phyloP scores from a whole-genome alignment of 37 sponge, comb jelly and placozoan species.

The Sycon ciliatum region DNA sequence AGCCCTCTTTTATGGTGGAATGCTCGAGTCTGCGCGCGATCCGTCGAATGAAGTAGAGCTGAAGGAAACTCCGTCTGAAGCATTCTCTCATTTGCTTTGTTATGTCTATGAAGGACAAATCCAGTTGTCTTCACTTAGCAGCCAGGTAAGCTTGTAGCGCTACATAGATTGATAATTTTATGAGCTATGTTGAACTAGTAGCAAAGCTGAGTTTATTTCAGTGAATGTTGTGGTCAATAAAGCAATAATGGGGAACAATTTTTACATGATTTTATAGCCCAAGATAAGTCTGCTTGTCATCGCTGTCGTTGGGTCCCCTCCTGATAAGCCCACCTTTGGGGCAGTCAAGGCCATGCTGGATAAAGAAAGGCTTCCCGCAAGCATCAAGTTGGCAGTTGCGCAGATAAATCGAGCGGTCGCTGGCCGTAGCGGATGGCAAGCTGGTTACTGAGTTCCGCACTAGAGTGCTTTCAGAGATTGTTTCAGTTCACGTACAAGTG shows the following conservation, averaged over 20 bases:
- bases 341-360: too few species aligned
- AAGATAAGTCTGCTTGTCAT: not conserved
- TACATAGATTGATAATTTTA: not conserved
- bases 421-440: too few species aligned
- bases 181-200: not conserved
- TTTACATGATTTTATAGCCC: not conserved
- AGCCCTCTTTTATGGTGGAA: conserved; percentile 66
- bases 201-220: not conserved
- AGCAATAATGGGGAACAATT: not conserved
- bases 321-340: too few species aligned
- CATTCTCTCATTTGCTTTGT: conserved; percentile 53
- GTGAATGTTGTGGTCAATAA: not conserved
- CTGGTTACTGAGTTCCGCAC: too few species aligned
- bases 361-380: too few species aligned
- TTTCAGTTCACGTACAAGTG: too few species aligned
- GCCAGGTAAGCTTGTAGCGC: conserved; percentile 38
- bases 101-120: conserved; percentile 71
- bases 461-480: too few species aligned
- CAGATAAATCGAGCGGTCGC: too few species aligned
- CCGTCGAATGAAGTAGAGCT: not conserved
- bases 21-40: conserved; percentile 57
- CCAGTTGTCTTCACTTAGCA: conserved; percentile 46
- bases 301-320: too few species aligned
- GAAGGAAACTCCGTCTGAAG: conserved; percentile 53
- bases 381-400: too few species aligned